Evolutionary conservation across 1,140 invertebrate genomes (phyloP).

Genomic region (Hetaerina americana): DNA sequence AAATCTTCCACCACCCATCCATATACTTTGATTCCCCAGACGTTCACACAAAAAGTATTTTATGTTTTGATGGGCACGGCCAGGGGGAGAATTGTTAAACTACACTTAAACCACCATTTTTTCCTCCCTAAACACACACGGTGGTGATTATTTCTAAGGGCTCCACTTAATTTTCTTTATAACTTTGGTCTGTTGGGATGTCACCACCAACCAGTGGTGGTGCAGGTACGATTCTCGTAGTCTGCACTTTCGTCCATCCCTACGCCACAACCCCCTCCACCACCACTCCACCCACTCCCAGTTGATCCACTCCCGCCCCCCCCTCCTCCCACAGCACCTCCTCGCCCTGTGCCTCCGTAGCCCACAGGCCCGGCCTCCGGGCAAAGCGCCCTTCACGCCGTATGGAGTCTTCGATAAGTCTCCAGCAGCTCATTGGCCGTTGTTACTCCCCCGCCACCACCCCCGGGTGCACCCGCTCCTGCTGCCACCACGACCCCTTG

Average conservation of each 20-base stretch:
- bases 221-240: background rate
- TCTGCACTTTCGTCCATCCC: background rate
- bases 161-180: too few species aligned
- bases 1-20: background rate
- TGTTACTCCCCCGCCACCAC: constrained; percentile 27
- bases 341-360: background rate
- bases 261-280: background rate
- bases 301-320: too few species aligned
- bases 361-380: background rate
- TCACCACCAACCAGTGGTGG: background rate
- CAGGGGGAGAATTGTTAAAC: background rate
- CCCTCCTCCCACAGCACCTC: too few species aligned
- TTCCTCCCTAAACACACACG: background rate
- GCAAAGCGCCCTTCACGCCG: constrained; percentile 7
- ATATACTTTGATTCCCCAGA: background rate
- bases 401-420: constrained; percentile 14
- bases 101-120: background rate
- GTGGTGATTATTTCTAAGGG: background rate
- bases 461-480: constrained; percentile 27
- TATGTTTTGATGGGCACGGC: background rate
- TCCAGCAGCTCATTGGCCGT: constrained; percentile 16
- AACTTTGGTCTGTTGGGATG: background rate
- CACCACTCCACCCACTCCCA: background rate
- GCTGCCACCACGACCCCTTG: constrained; percentile 15
- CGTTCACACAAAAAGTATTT: background rate